phyloP scores from a whole-genome alignment of 2,888 invertebrate species.

The Andricus quercusramuli region DNA sequence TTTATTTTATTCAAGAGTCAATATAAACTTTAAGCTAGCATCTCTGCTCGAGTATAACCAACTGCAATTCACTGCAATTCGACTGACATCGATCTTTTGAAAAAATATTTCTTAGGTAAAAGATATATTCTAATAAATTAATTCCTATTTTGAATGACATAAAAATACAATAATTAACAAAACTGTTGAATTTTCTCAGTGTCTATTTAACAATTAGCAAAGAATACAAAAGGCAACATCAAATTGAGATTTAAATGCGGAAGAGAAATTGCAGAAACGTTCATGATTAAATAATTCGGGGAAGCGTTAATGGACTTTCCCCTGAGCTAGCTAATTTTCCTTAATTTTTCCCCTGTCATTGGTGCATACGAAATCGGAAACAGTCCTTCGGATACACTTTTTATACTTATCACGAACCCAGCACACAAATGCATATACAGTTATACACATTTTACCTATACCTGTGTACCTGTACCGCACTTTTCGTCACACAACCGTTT shows the following conservation, averaged over 20 bases:
- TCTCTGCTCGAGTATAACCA: too few species aligned
- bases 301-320: conserved; percentile 64
- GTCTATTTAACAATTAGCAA: background rate
- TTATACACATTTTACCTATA: conserved; percentile 23
- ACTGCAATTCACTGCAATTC: too few species aligned
- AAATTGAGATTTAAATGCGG: background rate
- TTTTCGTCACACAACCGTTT: conserved; percentile 43
- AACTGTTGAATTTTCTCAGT: background rate
- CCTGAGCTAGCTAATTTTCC: conserved; percentile 54
- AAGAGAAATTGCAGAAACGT: conserved; percentile 47
- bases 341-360: conserved; percentile 51
- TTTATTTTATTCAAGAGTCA: too few species aligned
- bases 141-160: too few species aligned
- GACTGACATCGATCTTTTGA: too few species aligned
- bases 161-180: too few species aligned
- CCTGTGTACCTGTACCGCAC: conserved; percentile 45
- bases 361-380: conserved; percentile 46
- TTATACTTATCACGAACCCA: conserved; percentile 59
- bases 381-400: conserved; percentile 57
- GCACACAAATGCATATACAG: conserved; percentile 51
- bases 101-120: too few species aligned
- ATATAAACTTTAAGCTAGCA: too few species aligned
- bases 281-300: conserved; percentile 61
- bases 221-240: background rate
- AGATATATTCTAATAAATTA: too few species aligned